Conservation (phyloP, 2,113 vertebrate genomes). For the Baryphthengus martii region DNA sequence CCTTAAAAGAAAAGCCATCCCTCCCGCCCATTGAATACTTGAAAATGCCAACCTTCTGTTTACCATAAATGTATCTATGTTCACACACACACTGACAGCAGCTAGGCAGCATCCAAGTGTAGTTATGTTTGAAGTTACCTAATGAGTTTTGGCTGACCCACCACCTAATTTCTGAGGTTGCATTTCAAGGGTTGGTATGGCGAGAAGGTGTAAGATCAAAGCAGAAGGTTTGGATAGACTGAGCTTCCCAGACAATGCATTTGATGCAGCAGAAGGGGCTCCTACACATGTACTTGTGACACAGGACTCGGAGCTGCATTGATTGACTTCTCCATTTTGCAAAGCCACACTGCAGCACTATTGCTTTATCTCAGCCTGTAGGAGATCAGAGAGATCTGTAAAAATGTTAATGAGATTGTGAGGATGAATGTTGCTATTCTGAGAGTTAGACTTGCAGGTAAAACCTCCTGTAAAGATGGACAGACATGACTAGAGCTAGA, state of each 20-base stretch:
- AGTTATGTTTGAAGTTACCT: background rate
- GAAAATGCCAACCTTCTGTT: background rate
- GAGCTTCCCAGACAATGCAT: background rate
- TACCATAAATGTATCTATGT: background rate
- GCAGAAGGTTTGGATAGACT: background rate
- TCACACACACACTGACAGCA: background rate
- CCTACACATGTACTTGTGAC: accelerated
- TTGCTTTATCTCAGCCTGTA: background rate
- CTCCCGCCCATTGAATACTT: background rate
- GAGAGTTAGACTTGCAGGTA: background rate
- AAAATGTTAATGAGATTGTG: background rate
- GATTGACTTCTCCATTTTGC: background rate
- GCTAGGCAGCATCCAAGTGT: background rate
- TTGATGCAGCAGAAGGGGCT: accelerated
- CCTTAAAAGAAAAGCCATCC: background rate
- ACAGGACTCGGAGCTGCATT: background rate
- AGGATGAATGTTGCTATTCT: background rate
- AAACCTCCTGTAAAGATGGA: background rate
- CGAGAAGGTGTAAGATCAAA: background rate
- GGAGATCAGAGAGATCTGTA: background rate
- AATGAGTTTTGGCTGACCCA: background rate
- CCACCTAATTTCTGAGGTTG: background rate
- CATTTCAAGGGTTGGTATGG: background rate
- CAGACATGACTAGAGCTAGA: background rate
- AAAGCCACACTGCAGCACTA: accelerated